Conservation (phyloP, 2,888 invertebrate species). For the Nebria salina region DNA sequence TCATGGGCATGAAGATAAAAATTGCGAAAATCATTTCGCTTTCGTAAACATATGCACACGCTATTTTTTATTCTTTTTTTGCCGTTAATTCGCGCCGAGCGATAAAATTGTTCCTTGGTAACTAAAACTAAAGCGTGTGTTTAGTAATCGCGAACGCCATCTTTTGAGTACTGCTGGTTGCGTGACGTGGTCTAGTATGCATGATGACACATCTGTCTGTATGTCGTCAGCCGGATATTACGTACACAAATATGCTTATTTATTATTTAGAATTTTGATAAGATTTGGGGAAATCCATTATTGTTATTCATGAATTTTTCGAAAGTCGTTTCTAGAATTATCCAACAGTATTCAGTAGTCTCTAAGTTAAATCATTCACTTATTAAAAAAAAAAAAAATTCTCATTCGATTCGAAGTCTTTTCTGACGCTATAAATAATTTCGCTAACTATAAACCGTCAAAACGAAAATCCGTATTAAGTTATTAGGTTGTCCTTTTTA, state of each 20-base stretch:
- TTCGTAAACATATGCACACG: neutral
- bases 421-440: no score
- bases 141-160: neutral
- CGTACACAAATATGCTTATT: neutral
- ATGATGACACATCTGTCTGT: neutral
- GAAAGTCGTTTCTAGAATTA: neutral
- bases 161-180: neutral
- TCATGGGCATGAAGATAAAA: neutral
- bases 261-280: neutral
- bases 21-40: neutral
- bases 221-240: constrained; percentile 1
- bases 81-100: neutral
- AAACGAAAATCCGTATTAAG: no score
- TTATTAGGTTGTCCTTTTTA: no score
- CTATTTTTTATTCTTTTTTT: neutral
- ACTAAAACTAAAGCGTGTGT: neutral
- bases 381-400: no score
- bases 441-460: no score
- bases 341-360: neutral
- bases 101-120: neutral
- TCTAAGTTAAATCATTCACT: no score
- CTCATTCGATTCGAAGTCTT: no score
- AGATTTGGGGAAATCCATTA: neutral
- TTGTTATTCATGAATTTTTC: neutral
- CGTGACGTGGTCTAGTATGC: neutral